These are phyloP conservation scores for Tokudaia tokunoshimensis DNA, from an alignment of 2,797 vertebrate genomes.

Conservation along the genomic window DNA sequence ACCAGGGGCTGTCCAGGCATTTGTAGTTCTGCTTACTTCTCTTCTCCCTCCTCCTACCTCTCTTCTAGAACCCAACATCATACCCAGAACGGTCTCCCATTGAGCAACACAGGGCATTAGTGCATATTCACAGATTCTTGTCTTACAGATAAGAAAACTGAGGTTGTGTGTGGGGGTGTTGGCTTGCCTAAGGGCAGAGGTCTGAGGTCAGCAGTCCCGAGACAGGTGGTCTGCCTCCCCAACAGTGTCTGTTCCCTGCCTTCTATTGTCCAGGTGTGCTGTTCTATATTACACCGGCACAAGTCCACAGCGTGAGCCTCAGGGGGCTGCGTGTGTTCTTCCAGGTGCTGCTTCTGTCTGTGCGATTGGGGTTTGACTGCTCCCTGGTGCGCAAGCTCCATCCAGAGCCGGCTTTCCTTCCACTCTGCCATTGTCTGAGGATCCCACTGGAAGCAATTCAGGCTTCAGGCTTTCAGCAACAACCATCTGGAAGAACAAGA, in stretches of 20 bases:
- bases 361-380: neutral
- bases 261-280: neutral
- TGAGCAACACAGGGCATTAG: neutral
- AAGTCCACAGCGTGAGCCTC: neutral
- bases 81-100: neutral
- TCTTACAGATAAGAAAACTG: neutral
- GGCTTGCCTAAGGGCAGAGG: neutral
- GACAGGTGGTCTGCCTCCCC: neutral
- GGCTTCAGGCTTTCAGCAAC: constrained; percentile 57
- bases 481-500: constrained; percentile 68
- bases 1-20: neutral
- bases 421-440: constrained; percentile 52
- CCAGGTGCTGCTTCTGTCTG: neutral
- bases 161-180: neutral
- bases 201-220: neutral
- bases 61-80: neutral
- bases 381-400: constrained; percentile 20
- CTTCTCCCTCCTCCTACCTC: neutral
- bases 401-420: constrained; percentile 27
- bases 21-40: neutral
- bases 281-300: accelerated
- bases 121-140: neutral
- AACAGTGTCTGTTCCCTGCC: neutral
- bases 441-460: constrained; percentile 76
- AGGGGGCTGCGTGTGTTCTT: neutral